Base-by-base conservation (phyloP, 1,140 invertebrate genomes). In the Cotesia typhae region DNA sequence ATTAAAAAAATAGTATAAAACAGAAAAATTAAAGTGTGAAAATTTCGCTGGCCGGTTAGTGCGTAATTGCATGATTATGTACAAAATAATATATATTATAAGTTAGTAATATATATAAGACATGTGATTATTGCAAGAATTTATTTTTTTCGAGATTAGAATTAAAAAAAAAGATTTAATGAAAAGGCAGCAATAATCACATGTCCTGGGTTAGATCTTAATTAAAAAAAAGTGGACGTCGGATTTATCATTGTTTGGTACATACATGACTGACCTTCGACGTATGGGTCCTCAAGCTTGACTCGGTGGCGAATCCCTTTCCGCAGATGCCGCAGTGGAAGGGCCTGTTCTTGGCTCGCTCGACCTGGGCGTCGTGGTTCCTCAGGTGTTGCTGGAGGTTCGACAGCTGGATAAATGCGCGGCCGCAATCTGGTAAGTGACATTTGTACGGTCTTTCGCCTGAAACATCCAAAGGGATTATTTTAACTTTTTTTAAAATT, bases 381-480 rank as follows among this genome's bases (percentile, higher is more conserved):
- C 96, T 89, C 75, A 98, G 91, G 85, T 99, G 97, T 83, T 98
- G 97, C 83, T 98, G 96, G 9, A 98, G 91, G 87, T 98, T 99
- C 38, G 96, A 98, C 79, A 98, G 90, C 88, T 99, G 97, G 83
- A 98, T 98, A 88, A 99, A 99, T 71, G 96, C 96, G 78, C 96
- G 90, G 35, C 96, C 96, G 87, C 97, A 98, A 81, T 98, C 96
- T 38, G 95, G 94, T 79, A 98, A 90, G 83, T 97, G 95, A 87
- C 97, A 99, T 88, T 97, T 96, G 89, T 98, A 99, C 7, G 97
- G 97, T 78, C 96, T 92, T 89, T 98, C 96, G 81, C 96, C 97
- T 98, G 89, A 47, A 92, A 91, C 80, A 81, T 83, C 82, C 83
- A 79, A 81, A 78, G 68, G 74, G 55, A 70, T 71, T 38, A 65